Base-by-base conservation (phyloP, 1,140 invertebrate genomes). In the Pachypeltis micranthus region DNA sequence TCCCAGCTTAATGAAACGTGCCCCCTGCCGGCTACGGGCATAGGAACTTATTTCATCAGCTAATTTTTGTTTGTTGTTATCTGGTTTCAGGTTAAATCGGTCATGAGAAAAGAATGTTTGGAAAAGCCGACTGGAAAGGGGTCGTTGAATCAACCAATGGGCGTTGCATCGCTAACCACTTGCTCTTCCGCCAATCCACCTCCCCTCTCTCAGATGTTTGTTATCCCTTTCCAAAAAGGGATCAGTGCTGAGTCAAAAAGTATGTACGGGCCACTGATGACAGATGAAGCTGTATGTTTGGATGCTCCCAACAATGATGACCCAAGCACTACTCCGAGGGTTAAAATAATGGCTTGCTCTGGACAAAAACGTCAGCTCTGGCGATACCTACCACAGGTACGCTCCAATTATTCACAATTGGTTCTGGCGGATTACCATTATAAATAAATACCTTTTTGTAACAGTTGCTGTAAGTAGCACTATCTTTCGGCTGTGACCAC, bases 281-380 rank as follows among this genome's bases (percentile, higher is more conserved):
- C 83, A 0, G 85, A 88, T 67, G 86, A 88, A 68, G 84, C 81
- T 3, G 77, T 88, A 2, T 88, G 86, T 70, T 72, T 88, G 29
- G 85, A 88, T 70, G 80, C 80, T 21, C 80, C 83, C 0, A 70
- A 70, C 24, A 63, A 73, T 27, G 68, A 72, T n/a, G 65, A 61
- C 19, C 59, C 55, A 47, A 75, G 68, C 1, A 69, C 70, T 31
- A 72, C 76, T 44, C 76, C 78, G 1, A 81, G 79, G 68, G 84
- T 85, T 2, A 78, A 84, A 62, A 80, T 87, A 31, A 79, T 83
- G 72, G 81, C 84, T 1, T 88, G 86, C 69, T 82, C 76, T 67
- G 81, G 80, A 39, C 73, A 76, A 4, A 69, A 71, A 0, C 74
- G 81, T 62, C 86, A 88, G 70, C 78, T 79, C 64, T 88, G 86